Conservation (phyloP, 2,888 invertebrate species). For the Lasioglossum calceatum region DNA sequence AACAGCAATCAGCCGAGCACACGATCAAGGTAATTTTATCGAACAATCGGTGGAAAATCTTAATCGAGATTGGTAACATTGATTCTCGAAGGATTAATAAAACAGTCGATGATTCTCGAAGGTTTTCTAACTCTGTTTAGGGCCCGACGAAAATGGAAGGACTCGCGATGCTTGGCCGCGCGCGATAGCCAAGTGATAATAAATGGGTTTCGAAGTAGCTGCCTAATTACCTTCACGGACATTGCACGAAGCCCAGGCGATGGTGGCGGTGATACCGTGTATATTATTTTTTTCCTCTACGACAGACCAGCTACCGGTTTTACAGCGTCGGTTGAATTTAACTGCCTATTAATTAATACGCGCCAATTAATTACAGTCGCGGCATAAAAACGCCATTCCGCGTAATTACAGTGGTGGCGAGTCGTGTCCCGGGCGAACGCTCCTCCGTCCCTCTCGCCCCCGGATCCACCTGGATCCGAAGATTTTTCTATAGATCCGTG, state of each 20-base stretch:
- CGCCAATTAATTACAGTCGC: slow-evolving; percentile 45
- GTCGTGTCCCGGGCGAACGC: not conserved
- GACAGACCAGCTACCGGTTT: slow-evolving; percentile 48
- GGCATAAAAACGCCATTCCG: slow-evolving; percentile 31
- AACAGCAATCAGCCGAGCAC: not conserved
- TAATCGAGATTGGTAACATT: not conserved
- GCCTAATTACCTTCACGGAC: slow-evolving; percentile 70
- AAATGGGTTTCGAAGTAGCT: slow-evolving; percentile 71
- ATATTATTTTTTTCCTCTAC: slow-evolving; percentile 51
- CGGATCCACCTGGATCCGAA: not conserved
- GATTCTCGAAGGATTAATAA: slow-evolving; percentile 27
- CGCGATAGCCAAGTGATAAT: slow-evolving; percentile 71
- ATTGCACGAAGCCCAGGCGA: slow-evolving; percentile 58
- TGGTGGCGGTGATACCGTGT: slow-evolving; percentile 61
- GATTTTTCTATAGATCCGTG: not conserved
- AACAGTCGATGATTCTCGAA: not conserved
- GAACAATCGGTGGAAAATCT: not conserved
- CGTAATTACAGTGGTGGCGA: slow-evolving; percentile 37
- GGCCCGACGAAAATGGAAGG: slow-evolving; percentile 66
- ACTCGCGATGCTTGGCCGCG: slow-evolving; percentile 60
- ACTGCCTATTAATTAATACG: slow-evolving; percentile 64
- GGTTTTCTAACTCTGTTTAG: slow-evolving; percentile 10
- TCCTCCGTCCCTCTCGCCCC: not conserved
- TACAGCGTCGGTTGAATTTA: slow-evolving; percentile 62
- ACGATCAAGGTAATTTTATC: not conserved